Percentiles rank a stretch among this genome's conserved stretches.
These are phyloP conservation scores for Lingula anatina DNA, from an alignment of 2,888 invertebrate genomes.

Conservation along the genomic window DNA sequence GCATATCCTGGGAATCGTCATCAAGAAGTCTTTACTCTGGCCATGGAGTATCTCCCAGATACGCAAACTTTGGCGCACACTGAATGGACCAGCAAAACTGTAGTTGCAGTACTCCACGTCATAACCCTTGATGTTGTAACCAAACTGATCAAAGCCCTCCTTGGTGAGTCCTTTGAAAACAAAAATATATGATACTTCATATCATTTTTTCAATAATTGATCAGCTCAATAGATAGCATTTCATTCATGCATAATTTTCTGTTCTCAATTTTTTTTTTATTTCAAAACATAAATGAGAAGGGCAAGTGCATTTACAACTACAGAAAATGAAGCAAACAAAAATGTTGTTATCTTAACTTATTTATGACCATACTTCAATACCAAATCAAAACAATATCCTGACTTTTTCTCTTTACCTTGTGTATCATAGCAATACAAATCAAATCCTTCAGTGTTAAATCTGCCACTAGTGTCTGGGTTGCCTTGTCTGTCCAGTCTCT, in stretches of 20 bases:
- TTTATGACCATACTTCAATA: too few relatives aligned
- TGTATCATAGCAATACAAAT: constrained; percentile 28
- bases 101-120: constrained; percentile 28
- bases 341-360: too few relatives aligned
- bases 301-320: too few relatives aligned
- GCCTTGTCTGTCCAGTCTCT: constrained; percentile 26
- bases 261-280: too few relatives aligned
- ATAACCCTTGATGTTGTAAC: constrained; percentile 21
- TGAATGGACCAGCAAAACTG: constrained; percentile 31
- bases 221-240: too few relatives aligned
- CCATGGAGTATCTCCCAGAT: constrained; percentile 26
- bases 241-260: too few relatives aligned
- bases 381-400: too few relatives aligned
- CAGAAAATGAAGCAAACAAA: too few relatives aligned
- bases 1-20: constrained; percentile 27
- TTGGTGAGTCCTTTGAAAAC: constrained; percentile 23
- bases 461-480: constrained; percentile 23
- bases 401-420: too few relatives aligned
- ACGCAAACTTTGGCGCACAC: constrained; percentile 21
- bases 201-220: too few relatives aligned
- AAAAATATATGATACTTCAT: too few relatives aligned
- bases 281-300: too few relatives aligned
- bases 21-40: constrained; percentile 29
- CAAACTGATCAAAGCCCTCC: constrained; percentile 25
- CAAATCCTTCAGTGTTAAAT: constrained; percentile 25